phyloP scores from a whole-genome alignment of 2,113 vertebrate genomes.

The Empidonax traillii region DNA sequence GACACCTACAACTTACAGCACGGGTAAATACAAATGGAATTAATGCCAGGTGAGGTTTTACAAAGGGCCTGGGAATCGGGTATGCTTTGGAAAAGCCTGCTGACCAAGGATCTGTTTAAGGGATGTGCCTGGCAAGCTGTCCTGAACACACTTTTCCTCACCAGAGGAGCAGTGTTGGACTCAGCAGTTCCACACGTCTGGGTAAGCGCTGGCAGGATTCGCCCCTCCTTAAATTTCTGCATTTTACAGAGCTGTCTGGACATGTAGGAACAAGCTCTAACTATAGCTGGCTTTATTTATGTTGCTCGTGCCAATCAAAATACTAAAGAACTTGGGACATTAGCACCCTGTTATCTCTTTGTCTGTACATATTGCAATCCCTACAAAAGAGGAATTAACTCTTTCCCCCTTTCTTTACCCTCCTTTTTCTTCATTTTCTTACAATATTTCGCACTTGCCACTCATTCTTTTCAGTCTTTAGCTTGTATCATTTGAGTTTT shows the following conservation, averaged over 20 bases:
- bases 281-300: background rate
- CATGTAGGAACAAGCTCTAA: slow-evolving; percentile 6
- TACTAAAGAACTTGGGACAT: background rate
- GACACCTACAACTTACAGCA: slow-evolving; percentile 7
- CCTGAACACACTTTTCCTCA: background rate
- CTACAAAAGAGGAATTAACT: background rate
- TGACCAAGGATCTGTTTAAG: background rate
- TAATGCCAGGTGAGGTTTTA: slow-evolving; percentile 41
- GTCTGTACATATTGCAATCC: background rate
- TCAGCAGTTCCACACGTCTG: background rate
- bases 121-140: background rate
- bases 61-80: background rate
- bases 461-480: background rate
- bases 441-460: background rate
- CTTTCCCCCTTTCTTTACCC: background rate
- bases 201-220: background rate
- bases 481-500: background rate
- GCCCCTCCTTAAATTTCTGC: background rate
- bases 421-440: background rate
- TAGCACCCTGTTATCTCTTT: slow-evolving; percentile 8
- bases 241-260: slow-evolving; percentile 38
- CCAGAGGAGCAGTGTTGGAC: background rate
- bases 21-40: background rate
- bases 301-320: background rate
- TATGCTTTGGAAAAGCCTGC: background rate